phyloP scores from a whole-genome alignment of 2,888 invertebrate species.

The Drosophila rellima region DNA sequence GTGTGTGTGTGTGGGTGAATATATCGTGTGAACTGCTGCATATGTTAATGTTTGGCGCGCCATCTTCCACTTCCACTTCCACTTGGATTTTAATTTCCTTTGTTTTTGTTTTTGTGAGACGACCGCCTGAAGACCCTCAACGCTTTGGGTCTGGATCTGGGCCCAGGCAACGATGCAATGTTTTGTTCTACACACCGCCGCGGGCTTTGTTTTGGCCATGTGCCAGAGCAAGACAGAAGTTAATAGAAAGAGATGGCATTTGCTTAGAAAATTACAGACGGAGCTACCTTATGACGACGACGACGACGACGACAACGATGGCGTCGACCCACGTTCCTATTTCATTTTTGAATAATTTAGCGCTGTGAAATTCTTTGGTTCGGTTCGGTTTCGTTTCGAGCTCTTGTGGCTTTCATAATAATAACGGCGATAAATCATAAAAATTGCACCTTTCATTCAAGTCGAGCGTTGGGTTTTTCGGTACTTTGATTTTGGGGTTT shows the following conservation, averaged over 20 bases:
- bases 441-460: slow-evolving; percentile 85
- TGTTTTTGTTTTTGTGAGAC: slow-evolving; percentile 35
- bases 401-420: slow-evolving; percentile 80
- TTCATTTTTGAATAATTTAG: slow-evolving; percentile 77
- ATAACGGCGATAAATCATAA: slow-evolving; percentile 85
- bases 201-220: slow-evolving; percentile 21
- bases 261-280: slow-evolving; percentile 72
- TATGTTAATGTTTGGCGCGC: slow-evolving; percentile 76
- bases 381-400: slow-evolving; percentile 51
- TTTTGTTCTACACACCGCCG: slow-evolving; percentile 38
- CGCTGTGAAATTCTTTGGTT: slow-evolving; percentile 72
- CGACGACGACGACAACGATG: slow-evolving; percentile 12
- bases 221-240: slow-evolving; percentile 37
- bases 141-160: slow-evolving; percentile 1
- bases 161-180: slow-evolving; percentile 22
- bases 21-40: slow-evolving; percentile 79
- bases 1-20: slow-evolving; percentile 51
- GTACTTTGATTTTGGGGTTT: slow-evolving; percentile 53
- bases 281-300: slow-evolving; percentile 53
- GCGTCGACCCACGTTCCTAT: slow-evolving; percentile 65
- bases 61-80: slow-evolving; percentile 61
- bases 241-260: slow-evolving; percentile 43
- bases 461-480: slow-evolving; percentile 58
- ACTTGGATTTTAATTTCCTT: slow-evolving; percentile 60
- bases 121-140: slow-evolving; percentile 35